Base-by-base conservation (phyloP, 2,888 invertebrate species). In the Gymnosoma rotundatum region DNA sequence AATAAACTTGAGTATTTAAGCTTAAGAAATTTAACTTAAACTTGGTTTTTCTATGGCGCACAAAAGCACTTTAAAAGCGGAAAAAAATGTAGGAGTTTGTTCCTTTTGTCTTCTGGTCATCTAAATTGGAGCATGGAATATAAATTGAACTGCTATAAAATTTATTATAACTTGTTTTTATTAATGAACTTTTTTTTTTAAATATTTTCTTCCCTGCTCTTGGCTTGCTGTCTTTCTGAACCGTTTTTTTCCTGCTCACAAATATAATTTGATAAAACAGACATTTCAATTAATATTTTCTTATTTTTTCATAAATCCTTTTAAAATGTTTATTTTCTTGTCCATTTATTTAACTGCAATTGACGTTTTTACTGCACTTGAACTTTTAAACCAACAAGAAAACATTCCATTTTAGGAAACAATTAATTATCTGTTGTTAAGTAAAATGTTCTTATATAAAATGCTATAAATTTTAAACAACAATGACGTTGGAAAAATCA, bases 361-460 rank as follows among this genome's bases (percentile, higher is more conserved):
- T 80, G 73, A 80, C 73, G 73, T 80, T 73, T 72, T 52, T 8
- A 60, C 67, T 20, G 42, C 50, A 9, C 50, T 52, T 12, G 1
- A 21, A 48, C 38, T 61, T 18, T 67, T 58, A 20, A 14, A 21
- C 18, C 8, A 45, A 25, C 9, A 45, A 16, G 3, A 66, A 76
- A 61, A 52, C 7, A 7, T 60, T 66, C 18, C 36, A 45, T 38
- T 78, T 78, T 64, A 50, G 63, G 21, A 69, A 61, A 70, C 74
- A 81, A 84, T 84, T 84, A 84, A 84, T 84, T 84, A 84, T 64
- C 80, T 84, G 60, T 56, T 64, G 73, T 81, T 78, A 74, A 81
- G 64, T 81, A 61, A 81, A 70, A 70, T n/a, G 72, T 67, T 60
- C 21, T 66, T 69, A n/a, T 63, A 69, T 74, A 66, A 78, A 76